Evolutionary conservation across 1,140 invertebrate genomes (phyloP).

Genomic region (Nasonia giraulti): DNA sequence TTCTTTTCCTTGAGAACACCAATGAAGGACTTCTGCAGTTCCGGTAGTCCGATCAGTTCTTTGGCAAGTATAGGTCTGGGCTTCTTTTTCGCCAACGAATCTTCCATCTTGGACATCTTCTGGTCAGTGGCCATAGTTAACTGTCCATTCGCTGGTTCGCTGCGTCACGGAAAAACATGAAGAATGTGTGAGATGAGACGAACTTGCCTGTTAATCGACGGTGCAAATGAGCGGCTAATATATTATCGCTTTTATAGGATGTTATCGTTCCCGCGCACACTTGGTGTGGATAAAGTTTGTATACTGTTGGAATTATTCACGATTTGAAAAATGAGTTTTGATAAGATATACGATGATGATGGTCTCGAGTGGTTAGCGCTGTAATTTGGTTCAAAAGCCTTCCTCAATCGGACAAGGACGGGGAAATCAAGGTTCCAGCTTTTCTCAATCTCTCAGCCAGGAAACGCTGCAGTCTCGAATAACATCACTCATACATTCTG

Average conservation of each 20-base stretch:
- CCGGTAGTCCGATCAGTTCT: constrained; percentile 72
- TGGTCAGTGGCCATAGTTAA: constrained; percentile 23
- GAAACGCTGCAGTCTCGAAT: neutral
- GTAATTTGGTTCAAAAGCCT: no score
- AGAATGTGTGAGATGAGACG: constrained; percentile 23
- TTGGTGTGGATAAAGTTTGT: no score
- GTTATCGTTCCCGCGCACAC: neutral
- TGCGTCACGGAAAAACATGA: constrained; percentile 43
- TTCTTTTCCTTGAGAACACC: constrained; percentile 77
- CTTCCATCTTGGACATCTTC: constrained; percentile 11
- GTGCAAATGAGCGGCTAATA: neutral
- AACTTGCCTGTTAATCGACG: neutral
- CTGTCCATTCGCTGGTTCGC: constrained; percentile 1
- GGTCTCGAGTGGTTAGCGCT: no score
- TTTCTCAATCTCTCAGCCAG: neutral
- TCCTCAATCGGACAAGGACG: no score
- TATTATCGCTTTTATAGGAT: neutral
- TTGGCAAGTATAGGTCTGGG: constrained; percentile 74
- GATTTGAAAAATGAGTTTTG: neutral
- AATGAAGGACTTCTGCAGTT: constrained; percentile 76
- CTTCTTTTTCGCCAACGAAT: constrained; percentile 47
- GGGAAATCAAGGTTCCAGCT: neutral
- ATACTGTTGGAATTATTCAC: no score
- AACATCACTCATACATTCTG: neutral
- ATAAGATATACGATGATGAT: neutral